phyloP scores from a whole-genome alignment of 2,113 vertebrate species.

The Alaudala cheleensis region DNA sequence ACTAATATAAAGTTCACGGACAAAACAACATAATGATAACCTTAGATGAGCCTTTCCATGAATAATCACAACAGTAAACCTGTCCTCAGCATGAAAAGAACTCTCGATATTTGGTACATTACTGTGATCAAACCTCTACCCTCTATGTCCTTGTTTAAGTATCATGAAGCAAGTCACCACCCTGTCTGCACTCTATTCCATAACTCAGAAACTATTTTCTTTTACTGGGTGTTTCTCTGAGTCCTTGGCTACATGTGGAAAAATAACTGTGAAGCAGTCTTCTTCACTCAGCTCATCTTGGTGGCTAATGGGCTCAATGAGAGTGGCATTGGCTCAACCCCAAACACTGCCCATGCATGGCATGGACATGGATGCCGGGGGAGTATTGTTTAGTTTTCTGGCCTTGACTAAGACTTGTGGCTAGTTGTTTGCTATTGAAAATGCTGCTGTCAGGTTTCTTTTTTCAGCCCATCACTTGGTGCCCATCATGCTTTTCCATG shows the following conservation, averaged over 20 bases:
- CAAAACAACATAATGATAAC: not conserved
- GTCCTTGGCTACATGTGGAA: not conserved
- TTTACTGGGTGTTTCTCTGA: not conserved
- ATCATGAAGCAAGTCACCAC: not conserved
- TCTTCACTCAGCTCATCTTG: not conserved
- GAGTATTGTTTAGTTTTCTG: not conserved
- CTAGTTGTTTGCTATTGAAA: not conserved
- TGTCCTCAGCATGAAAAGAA: not conserved
- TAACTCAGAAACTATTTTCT: not conserved
- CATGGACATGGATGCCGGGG: not conserved
- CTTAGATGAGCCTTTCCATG: not conserved
- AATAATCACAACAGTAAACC: not conserved
- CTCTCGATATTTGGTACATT: not conserved
- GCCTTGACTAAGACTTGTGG: not conserved
- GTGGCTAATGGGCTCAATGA: not conserved
- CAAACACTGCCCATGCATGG: not conserved
- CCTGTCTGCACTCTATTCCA: not conserved
- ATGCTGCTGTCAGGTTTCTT: not conserved
- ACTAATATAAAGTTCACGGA: not conserved
- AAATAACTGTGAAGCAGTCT: not conserved
- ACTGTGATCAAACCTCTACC: not conserved
- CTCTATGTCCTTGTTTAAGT: constrained; percentile 9
- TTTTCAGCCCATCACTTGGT: not conserved
- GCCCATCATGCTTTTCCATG: not conserved
- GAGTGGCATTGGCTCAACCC: rapidly evolving